These are phyloP conservation scores for Rachycentron canadum DNA, from an alignment of 2,797 vertebrate species.

Conservation along the genomic window DNA sequence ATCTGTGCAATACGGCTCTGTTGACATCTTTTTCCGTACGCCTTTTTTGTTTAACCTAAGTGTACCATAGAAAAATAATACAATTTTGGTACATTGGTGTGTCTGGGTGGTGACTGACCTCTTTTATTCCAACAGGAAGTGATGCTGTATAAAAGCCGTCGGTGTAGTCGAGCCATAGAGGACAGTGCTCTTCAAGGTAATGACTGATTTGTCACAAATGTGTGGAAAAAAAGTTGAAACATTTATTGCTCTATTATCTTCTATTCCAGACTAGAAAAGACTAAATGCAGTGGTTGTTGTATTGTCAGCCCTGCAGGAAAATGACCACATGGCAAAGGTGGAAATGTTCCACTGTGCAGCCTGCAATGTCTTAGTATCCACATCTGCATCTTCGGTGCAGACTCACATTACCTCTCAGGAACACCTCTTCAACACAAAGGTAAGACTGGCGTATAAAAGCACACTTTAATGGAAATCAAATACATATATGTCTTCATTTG, in stretches of 20 bases:
- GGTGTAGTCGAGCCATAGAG: conserved; percentile 67
- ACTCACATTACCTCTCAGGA: conserved; percentile 72
- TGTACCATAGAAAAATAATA: not conserved
- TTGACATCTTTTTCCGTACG: not conserved
- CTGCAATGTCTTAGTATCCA: conserved; percentile 65
- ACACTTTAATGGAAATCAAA: too few species aligned
- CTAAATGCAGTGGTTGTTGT: conserved; percentile 5
- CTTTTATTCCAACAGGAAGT: conserved; percentile 65
- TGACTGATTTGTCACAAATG: not conserved
- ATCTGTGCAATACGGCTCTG: too few species aligned
- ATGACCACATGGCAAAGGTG: conserved; percentile 78
- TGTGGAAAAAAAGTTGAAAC: not conserved
- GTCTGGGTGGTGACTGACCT: not conserved
- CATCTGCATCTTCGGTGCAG: conserved; percentile 67
- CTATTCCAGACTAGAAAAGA: not conserved
- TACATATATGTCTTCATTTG: not conserved
- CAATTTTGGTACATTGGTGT: not conserved
- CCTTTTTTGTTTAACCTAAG: not conserved
- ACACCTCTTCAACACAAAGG: conserved; percentile 72
- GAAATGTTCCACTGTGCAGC: conserved; percentile 78
- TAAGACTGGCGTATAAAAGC: conserved; percentile 19
- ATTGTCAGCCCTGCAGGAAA: conserved; percentile 74
- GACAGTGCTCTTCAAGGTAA: conserved; percentile 68
- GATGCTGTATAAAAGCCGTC: conserved; percentile 71
- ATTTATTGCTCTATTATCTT: not conserved